A percentile compares a stretch with the other conserved stretches of the same genome.
These are phyloP conservation scores for Poecile montanus DNA, from an alignment of 2,797 vertebrate species.

Conservation along the genomic window DNA sequence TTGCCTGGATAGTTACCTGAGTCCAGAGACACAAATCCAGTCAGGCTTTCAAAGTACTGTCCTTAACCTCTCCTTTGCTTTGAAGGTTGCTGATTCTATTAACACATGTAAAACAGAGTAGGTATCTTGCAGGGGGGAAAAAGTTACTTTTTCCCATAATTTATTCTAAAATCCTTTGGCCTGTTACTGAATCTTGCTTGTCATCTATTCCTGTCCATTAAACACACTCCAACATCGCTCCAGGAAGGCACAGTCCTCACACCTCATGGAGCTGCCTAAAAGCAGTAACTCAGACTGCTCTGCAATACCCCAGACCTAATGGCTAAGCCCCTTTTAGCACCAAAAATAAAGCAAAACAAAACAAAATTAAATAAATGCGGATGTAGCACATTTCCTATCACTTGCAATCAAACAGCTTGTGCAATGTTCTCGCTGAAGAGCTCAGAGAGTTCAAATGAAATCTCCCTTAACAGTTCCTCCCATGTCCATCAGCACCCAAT, in stretches of 20 bases:
- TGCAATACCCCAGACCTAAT: neutral
- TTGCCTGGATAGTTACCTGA: neutral
- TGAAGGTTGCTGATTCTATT: neutral
- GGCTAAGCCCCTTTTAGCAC: neutral
- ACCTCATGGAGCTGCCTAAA: neutral
- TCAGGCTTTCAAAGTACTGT: neutral
- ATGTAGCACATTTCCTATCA: neutral
- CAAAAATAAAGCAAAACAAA: neutral
- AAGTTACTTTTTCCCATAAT: neutral
- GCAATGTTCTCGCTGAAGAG: neutral
- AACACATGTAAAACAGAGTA: neutral
- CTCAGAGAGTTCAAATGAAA: neutral
- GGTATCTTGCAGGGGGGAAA: rapidly evolving
- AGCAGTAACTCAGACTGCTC: neutral
- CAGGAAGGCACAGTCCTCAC: neutral
- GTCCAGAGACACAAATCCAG: neutral
- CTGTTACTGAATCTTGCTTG: neutral
- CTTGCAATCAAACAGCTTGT: neutral
- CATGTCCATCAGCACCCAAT: neutral
- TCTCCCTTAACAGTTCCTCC: neutral
- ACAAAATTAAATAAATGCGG: neutral
- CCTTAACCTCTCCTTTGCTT: neutral
- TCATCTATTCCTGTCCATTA: neutral
- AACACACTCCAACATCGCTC: neutral
- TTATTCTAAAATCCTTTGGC: neutral